Base-by-base conservation (phyloP, 2,888 invertebrate species). In the Dioctria rufipes region DNA sequence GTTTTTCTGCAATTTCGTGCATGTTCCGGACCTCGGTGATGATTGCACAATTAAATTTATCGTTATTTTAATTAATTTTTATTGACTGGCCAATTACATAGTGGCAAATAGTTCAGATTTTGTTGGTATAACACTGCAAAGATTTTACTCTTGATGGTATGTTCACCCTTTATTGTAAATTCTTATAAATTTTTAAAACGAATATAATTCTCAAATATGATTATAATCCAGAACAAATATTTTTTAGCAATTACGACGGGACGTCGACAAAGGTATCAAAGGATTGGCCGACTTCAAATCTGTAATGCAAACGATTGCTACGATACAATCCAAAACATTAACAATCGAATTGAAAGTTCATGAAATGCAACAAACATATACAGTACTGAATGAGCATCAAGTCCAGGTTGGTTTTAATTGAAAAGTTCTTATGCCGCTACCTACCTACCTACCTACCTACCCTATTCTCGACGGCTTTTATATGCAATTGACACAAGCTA, bases 261-360 rank as follows among this genome's bases (percentile, higher is more conserved):
- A 94, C 78, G 91, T 97, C 46, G 94, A 95, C 84, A 92, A 93
- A 87, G 93, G 93, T 78, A 95, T 97, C 49, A 93, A 92, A 84
- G 94, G 94, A 4, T 88, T 97, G 63, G 94, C 94, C 79, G 93
- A 95, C 85, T 95, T 97, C 86, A 97, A 96, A 88, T 89, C 92
- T 81, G 95, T 97, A 3, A 94, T 97, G 93, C 93, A 94, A 83
- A 94, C 96, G 0, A 96, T 98, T 81, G 90, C 93, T 0, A 91
- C 91, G 54, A 93, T 97, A 65, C 93, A 94, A 85, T 92, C 92
- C 79, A 92, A 93, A 87, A 94, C 96, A 0, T 90, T 96, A 75
- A 93, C 94, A 3, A 93, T 94, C 0, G 97, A 97, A 88, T 91
- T 94, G 67, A 92, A 92, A 85, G 96, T 94, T 85, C 90, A 91